Base-by-base conservation (phyloP, 2,797 vertebrate genomes). In the Molothrus aeneus region DNA sequence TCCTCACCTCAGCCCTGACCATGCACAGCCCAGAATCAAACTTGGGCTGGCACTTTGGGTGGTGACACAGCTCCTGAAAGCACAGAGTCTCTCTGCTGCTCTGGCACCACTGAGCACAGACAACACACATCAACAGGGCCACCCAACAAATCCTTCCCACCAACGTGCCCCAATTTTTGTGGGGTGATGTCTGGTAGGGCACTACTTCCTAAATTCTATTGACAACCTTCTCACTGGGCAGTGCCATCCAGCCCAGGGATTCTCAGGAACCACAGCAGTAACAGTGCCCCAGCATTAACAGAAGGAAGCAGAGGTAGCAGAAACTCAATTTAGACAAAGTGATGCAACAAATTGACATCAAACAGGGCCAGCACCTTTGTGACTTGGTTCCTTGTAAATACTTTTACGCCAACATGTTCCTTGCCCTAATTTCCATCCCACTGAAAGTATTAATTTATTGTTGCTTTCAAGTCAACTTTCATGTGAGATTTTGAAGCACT, bases 131-230 rank as follows among this genome's bases (percentile, higher is more conserved):
- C 38, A 72, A 24, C n/a, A 59, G 36, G 36, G 34, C 34, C 16
- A 51, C n/a, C 51, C 69, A 73, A 13, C 20, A 73, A 64, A 72
- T 19, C 66, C 59, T 60, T 40, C 64, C 50, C 47, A 34, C 24
- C 19, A 28, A 2, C 10, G 3, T 28, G 42, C 43, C 72, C 42
- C 18, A 9, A 2, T 34, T 85, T 36, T 36, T 7, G 1, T 10
- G 19, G 32, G 47, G 14, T 20, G 66, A 18, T 47, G 13, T 28
- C 28, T 59, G 31, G 36, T 36, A 42, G 47, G 45, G 16, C 13
- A 5, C 26, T 20, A 1, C 29, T 25, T 40, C 28, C 6, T 1
- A 11, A 13, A 18, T 2, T 1, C 13, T 19, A 1, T 28, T 66
- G 73, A 31, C 34, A 57, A 2, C 50, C 11, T 54, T 36, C 57